These are phyloP conservation scores for Nomada hirtipes DNA, from an alignment of 2,888 invertebrate genomes.

Conservation along the genomic window DNA sequence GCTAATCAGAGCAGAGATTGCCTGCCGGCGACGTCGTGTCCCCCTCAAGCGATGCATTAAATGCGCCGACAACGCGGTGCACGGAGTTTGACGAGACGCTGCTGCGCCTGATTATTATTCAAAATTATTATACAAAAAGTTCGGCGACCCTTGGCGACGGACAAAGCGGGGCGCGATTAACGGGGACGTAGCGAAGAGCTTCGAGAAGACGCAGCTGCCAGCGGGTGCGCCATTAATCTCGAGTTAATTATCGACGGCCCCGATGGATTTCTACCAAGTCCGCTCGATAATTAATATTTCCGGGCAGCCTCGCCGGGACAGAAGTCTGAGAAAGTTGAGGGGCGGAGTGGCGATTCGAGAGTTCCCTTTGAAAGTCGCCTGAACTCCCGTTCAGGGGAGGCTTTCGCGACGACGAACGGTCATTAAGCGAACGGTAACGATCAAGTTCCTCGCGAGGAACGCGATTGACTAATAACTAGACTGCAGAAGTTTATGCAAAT, in stretches of 20 bases:
- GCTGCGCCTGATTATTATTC: not conserved
- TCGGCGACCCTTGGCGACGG: not conserved
- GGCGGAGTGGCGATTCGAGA: not conserved
- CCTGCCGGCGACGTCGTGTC: conserved; percentile 43
- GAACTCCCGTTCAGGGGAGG: not conserved
- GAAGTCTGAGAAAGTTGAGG: not conserved
- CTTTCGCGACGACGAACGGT: not conserved
- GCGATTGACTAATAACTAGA: not conserved
- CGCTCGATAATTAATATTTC: conserved; percentile 45
- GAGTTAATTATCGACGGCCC: conserved; percentile 38
- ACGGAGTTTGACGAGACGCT: not conserved
- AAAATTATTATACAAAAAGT: no score
- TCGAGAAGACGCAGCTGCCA: no score
- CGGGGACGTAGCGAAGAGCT: not conserved
- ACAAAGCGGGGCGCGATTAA: not conserved
- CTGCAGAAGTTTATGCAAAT: no score
- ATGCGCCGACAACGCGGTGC: not conserved
- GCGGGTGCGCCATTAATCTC: conserved; percentile 15
- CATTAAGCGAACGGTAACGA: not conserved
- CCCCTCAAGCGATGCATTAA: conserved; percentile 19
- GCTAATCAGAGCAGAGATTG: conserved; percentile 59
- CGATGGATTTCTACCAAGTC: conserved; percentile 20
- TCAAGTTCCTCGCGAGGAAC: not conserved
- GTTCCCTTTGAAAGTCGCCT: not conserved
- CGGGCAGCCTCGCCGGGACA: not conserved